Evolutionary conservation across 23 tunicate genomes (phyloP).

Genomic region (Styela plicata): DNA sequence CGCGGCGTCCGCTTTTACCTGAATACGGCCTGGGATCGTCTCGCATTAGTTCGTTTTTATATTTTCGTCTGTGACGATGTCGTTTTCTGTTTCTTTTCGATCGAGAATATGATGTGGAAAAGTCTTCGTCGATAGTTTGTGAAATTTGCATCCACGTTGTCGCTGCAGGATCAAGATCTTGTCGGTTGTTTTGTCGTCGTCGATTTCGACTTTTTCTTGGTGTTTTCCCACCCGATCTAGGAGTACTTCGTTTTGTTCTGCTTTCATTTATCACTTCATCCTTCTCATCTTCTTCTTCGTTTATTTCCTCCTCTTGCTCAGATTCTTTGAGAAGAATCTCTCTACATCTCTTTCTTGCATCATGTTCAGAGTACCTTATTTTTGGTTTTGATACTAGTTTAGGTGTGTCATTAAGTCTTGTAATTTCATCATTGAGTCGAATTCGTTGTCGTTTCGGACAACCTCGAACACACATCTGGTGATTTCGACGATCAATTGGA

Average conservation of each 20-base stretch:
- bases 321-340: constrained; percentile 38
- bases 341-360: constrained; percentile 61
- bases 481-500: constrained; percentile 19
- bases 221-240: not conserved
- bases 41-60: not conserved
- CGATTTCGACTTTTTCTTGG: not conserved
- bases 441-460: constrained; percentile 53
- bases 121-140: not conserved
- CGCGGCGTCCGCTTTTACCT: not conserved
- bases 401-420: not conserved
- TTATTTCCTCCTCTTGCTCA: not conserved
- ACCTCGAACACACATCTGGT: constrained; percentile 73
- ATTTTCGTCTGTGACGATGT: not conserved
- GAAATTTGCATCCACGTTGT: not conserved
- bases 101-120: not conserved
- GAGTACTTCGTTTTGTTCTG: constrained; percentile 7
- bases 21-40: not conserved
- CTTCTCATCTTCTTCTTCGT: constrained; percentile 13
- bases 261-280: not conserved
- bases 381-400: not conserved
- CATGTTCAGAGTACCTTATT: constrained; percentile 43
- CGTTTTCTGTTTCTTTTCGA: constrained; percentile 15
- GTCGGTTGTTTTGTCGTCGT: not conserved
- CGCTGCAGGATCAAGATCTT: constrained; percentile 1
- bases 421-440: constrained; percentile 4